phyloP scores from a whole-genome alignment of 2,888 invertebrate genomes.

The Celastrina argiolus region DNA sequence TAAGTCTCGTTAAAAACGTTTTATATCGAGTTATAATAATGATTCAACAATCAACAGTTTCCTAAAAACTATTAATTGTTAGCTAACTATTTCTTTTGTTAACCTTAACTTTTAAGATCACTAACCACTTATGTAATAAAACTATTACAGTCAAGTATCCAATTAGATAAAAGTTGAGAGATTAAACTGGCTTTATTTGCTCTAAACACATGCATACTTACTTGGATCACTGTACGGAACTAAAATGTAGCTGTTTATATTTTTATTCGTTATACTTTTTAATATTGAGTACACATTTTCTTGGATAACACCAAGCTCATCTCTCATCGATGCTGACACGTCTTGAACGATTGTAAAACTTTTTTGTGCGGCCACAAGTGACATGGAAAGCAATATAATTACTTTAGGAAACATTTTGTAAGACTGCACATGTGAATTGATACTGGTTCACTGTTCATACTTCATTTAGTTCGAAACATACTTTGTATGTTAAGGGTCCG shows the following conservation, averaged over 20 bases:
- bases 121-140: no score
- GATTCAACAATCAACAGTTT: no score
- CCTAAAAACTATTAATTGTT: no score
- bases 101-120: no score
- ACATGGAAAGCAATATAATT: background rate
- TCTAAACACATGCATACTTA: constrained; percentile 31
- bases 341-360: constrained; percentile 55
- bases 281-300: constrained; percentile 37
- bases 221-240: constrained; percentile 37
- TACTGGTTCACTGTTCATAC: background rate
- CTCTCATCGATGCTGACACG: constrained; percentile 48
- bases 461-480: background rate
- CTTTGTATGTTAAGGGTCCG: background rate
- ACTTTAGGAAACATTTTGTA: constrained; percentile 6
- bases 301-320: constrained; percentile 45
- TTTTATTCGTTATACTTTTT: constrained; percentile 3
- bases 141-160: no score
- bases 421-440: background rate
- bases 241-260: constrained; percentile 33
- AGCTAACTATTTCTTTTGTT: no score
- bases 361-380: constrained; percentile 29
- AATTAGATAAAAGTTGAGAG: no score
- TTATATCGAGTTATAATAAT: no score
- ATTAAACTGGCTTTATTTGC: no score
- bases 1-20: no score